Base-by-base conservation (phyloP, 92 coral and sea anemone species). In the Parazoanthus swiftii region DNA sequence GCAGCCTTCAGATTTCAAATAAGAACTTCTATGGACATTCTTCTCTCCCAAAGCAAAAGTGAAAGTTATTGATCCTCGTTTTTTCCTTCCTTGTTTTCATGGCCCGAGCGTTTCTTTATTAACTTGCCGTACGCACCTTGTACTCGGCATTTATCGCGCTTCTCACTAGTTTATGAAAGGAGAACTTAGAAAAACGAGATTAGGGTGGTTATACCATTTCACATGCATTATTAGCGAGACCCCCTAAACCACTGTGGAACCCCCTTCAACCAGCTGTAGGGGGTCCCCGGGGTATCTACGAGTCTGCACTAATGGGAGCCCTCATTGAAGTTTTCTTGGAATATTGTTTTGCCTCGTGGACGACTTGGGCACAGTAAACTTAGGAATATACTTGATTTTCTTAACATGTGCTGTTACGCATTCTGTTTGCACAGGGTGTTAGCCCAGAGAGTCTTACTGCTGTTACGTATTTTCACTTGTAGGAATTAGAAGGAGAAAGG, bases 401-500 rank as follows among this genome's bases (percentile, higher is more conserved):
- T 9, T 58, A 13, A 8, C 15, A 58, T 15, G 65, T 58, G 65
- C 20, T 5, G 58, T 14, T 51, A 51, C 58, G 4, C 42, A 4
- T 39, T 39, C 42, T 39, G 4, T 39, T 29, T 29, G 33, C 33
- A 29, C n/a, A 16, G 6, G n/a, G 7, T 15, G 8, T 44, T 35
- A 76, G 76, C n/a, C 89, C 16, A 51, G 58, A 76, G 71, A 54
- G 2, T 77, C 14, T 18, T 48, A 37, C 48, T 25, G 39, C 0
- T 4, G 20, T 72, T 23, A n/a, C 8, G 25, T 82, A 6, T 44
- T 80, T 82, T 74, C 66, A 70, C 68, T 35, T 70, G 6, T 85
- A 97, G 99, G 99, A 97, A 92, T 83, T 97, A 20, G 99, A 97
- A 86, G 98, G 95, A 35, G 99, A 97, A 86, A 94, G 99, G 16